Evolutionary conservation across 1,140 invertebrate species (phyloP).

Genomic region (Portunus trituberculatus): DNA sequence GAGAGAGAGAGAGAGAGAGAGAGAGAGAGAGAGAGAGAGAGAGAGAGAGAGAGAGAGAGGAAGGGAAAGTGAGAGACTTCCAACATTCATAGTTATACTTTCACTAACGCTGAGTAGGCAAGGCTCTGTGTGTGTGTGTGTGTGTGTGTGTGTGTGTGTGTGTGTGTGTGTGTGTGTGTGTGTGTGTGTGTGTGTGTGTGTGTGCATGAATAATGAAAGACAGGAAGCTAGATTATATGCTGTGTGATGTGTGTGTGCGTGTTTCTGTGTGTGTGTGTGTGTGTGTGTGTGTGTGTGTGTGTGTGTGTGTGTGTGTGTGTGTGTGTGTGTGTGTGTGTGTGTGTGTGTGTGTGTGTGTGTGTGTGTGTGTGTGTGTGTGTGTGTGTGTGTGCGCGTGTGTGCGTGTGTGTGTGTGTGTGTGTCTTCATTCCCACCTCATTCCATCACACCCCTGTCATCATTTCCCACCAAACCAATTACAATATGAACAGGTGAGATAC

Average conservation of each 20-base stretch:
- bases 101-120: neutral
- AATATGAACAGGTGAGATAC: neutral
- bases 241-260: neutral
- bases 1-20: constrained; percentile 20
- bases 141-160: constrained; percentile 15
- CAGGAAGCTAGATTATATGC: neutral
- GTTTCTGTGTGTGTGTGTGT: neutral
- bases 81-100: neutral
- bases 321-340: neutral
- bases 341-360: neutral
- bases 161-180: neutral
- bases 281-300: neutral
- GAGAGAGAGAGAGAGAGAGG: neutral
- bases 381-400: constrained; percentile 1
- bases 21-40: neutral
- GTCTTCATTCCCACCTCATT: neutral
- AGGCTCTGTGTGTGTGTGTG: neutral
- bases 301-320: neutral
- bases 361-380: constrained; percentile 17
- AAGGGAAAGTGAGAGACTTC: neutral
- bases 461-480: neutral
- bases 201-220: neutral
- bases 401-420: neutral
- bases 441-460: neutral
- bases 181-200: constrained; percentile 17